Evolutionary conservation across 2,888 invertebrate species (phyloP).

Genomic region (Conops quadrifasciatus): DNA sequence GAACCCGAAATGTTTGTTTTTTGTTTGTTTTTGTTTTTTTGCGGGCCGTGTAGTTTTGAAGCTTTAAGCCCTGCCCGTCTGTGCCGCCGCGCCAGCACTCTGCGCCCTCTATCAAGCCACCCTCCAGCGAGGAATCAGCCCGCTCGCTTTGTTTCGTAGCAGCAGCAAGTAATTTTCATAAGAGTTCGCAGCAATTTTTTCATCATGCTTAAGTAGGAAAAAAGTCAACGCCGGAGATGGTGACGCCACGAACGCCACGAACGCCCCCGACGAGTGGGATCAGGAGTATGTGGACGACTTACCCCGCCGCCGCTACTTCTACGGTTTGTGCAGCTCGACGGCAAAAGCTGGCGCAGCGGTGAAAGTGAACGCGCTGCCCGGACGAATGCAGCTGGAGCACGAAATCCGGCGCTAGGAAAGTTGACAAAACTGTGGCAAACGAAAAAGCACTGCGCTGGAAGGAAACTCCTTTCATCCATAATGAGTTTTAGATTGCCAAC

Average conservation of each 20-base stretch:
- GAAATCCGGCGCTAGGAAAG: constrained; percentile 35
- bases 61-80: constrained; percentile 12
- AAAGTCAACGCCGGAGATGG: constrained; percentile 15
- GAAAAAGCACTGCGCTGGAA: neutral
- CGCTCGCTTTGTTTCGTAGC: constrained; percentile 41
- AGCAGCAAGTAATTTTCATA: constrained; percentile 44
- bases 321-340: neutral
- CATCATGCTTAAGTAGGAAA: constrained; percentile 34
- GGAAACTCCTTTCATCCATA: constrained; percentile 31
- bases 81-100: neutral
- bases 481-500: constrained; percentile 46
- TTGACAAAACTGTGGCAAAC: constrained; percentile 27
- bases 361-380: constrained; percentile 38
- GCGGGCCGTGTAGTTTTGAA: constrained; percentile 35
- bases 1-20: constrained; percentile 50
- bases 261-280: neutral
- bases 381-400: constrained; percentile 18
- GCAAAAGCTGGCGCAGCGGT: constrained; percentile 28
- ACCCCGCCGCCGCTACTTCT: neutral
- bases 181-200: constrained; percentile 42
- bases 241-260: constrained; percentile 2
- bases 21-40: constrained; percentile 35
- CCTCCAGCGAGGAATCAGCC: constrained; percentile 2
- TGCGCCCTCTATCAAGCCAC: neutral
- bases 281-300: constrained; percentile 24